Conservation (phyloP, 2,113 vertebrate genomes). For the Aegotheles bennettii region DNA sequence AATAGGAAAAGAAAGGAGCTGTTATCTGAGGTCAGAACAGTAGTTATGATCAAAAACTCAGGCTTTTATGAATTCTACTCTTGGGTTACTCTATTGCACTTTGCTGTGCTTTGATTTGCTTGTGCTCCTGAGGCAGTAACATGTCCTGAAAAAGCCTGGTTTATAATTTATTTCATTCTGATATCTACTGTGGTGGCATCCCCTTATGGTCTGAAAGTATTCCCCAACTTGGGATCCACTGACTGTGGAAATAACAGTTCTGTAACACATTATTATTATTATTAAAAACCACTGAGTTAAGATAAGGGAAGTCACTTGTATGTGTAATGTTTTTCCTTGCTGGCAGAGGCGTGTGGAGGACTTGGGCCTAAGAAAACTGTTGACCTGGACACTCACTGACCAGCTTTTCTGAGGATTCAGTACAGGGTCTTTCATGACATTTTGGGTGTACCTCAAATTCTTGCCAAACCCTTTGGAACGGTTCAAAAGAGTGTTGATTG, state of each 20-base stretch:
- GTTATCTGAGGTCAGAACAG: not conserved
- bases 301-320: not conserved
- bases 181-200: not conserved
- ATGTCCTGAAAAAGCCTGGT: not conserved
- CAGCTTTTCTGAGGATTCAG: conserved; percentile 1
- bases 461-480: conserved; percentile 54
- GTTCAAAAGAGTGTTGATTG: conserved; percentile 21
- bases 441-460: conserved; percentile 39
- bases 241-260: not conserved
- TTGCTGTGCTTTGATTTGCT: not conserved
- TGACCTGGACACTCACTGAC: conserved; percentile 14
- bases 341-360: not conserved
- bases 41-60: not conserved
- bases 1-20: not conserved
- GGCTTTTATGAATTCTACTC: not conserved
- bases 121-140: not conserved
- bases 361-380: conserved; percentile 29
- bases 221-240: not conserved
- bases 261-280: not conserved
- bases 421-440: conserved; percentile 35
- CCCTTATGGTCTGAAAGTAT: not conserved
- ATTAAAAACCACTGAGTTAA: not conserved
- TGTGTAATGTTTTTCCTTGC: not conserved
- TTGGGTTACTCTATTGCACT: not conserved
- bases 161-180: not conserved